Base-by-base conservation (phyloP, 1,140 invertebrate genomes). In the Protaetia brevitarsis region DNA sequence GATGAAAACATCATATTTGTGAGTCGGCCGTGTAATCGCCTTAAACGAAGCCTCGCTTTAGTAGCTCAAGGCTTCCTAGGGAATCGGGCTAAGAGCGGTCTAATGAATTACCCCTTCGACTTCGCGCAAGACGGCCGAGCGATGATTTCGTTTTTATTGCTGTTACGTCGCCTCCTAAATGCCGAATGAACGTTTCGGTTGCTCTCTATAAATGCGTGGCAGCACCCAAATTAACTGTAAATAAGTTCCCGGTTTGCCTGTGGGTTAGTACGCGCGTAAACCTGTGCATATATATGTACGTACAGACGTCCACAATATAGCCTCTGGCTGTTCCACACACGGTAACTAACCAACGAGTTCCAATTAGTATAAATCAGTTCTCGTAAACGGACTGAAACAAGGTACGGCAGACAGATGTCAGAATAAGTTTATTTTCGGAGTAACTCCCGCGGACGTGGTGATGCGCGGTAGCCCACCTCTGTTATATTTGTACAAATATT, bases 291-390 rank as follows among this genome's bases (percentile, higher is more conserved):
- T 34, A n/a, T 34, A 34, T 6, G 5, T n/a, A 34, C 31, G 31
- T 34, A n/a, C 31, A n/a, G 31, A 11, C 13, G 31, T 34, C n/a
- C 8, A 34, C 13, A n/a, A 34, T 8, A 51, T 51, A 23, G 16
- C 41, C 4, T 51, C n/a, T 8, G 41, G 41, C 41, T 8, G 26
- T 19, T 7, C n/a, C 6, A 13, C 26, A 51, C 41, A 51, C 21
- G 19, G 26, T 8, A 23, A 51, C 41, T 51, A 51, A 51, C 41
- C 41, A 51, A 58, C 65, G 61, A 69, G 66, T 66, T 69, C 65
- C 68, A 69, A 69, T 69, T 63, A 69, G 62, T 69, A 66, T 69
- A 69, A 69, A 69, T 69, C 65, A 69, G 19, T 51, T 51, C 41
- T 51, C 34, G 11, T 61, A 31, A 61, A 31, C 29, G 59, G 3